Evolutionary conservation across 35 echinoderm and acorn worm species (phyloP).

Genomic region (Acanthaster planci): DNA sequence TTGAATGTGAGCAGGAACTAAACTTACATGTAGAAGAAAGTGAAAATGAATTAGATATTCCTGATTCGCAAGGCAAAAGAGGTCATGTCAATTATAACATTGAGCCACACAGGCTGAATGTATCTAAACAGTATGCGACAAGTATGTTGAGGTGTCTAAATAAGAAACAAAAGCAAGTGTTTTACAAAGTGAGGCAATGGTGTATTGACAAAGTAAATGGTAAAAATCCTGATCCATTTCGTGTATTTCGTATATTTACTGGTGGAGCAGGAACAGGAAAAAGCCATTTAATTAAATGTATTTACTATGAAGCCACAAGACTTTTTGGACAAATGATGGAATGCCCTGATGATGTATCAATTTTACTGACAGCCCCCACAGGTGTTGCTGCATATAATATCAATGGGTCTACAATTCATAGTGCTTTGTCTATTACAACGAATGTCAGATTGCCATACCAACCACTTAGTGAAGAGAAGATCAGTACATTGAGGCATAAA

Average conservation of each 20-base stretch:
- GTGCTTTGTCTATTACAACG: conserved; percentile 24
- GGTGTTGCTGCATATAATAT: conserved; percentile 77
- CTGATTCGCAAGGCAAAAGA: conserved; percentile 37
- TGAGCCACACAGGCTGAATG: neutral
- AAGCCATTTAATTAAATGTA: conserved; percentile 56
- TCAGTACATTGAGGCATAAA: conserved; percentile 56
- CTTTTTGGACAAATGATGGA: conserved; percentile 1
- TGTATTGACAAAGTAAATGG: conserved; percentile 48
- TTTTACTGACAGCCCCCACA: conserved; percentile 66
- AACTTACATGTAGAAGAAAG: neutral
- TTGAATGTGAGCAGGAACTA: neutral
- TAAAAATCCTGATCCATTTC: conserved; percentile 43
- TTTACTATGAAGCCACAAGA: conserved; percentile 52
- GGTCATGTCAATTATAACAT: neutral
- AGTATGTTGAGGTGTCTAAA: conserved; percentile 47
- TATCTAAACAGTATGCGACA: conserved; percentile 14
- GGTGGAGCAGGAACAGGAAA: conserved; percentile 62
- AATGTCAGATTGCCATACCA: conserved; percentile 36
- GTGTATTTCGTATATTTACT: conserved; percentile 55
- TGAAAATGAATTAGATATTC: conserved; percentile 28
- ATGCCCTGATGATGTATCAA: conserved; percentile 38
- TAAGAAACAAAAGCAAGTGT: conserved; percentile 53
- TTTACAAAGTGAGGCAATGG: conserved; percentile 51
- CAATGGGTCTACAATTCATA: conserved; percentile 33
- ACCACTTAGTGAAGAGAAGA: conserved; percentile 48